phyloP scores from a whole-genome alignment of 2,888 invertebrate species.

The Alentia gelatinosa region DNA sequence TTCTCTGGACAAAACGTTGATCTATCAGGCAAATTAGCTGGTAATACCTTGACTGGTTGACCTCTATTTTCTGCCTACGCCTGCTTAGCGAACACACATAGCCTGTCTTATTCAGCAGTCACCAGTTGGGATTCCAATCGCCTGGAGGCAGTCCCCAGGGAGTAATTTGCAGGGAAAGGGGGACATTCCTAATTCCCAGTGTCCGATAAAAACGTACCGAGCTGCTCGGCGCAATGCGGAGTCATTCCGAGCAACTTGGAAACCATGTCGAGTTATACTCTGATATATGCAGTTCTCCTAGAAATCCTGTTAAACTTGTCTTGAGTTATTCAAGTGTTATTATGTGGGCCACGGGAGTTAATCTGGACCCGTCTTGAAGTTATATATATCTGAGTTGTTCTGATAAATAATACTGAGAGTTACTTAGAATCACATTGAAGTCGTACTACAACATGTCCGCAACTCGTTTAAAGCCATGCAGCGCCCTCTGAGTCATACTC shows the following conservation, averaged over 20 bases:
- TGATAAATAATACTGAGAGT: too few relatives aligned
- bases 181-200: not conserved
- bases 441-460: too few relatives aligned
- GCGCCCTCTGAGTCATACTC: too few relatives aligned
- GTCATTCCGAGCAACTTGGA: not conserved
- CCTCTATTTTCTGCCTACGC: not conserved
- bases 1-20: not conserved
- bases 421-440: too few relatives aligned
- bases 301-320: too few relatives aligned
- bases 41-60: not conserved
- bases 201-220: not conserved
- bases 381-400: too few relatives aligned
- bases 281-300: not conserved
- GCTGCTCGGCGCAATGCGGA: too few relatives aligned
- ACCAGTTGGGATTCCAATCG: slow-evolving; percentile 7
- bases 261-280: too few relatives aligned
- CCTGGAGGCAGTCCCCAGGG: not conserved
- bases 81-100: not conserved
- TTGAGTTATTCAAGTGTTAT: too few relatives aligned
- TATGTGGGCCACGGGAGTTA: too few relatives aligned
- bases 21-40: not conserved
- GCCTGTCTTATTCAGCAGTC: not conserved
- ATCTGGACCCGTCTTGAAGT: too few relatives aligned
- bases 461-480: too few relatives aligned
- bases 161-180: not conserved